These are phyloP conservation scores for Orius laevigatus DNA, from an alignment of 1,140 invertebrate genomes.

Conservation along the genomic window DNA sequence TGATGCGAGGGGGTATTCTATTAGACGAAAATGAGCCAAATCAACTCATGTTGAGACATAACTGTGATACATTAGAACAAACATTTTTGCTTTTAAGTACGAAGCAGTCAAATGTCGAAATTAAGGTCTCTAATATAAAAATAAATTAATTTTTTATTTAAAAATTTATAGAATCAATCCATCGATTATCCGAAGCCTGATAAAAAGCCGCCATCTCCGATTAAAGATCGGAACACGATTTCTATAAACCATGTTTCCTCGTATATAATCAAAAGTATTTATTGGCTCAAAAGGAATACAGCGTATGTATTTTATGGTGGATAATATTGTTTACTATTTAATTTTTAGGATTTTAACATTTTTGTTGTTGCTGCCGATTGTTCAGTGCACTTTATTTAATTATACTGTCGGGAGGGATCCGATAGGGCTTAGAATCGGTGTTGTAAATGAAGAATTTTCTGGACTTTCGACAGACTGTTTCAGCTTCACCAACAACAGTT, in stretches of 20 bases:
- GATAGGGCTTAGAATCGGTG: slow-evolving; percentile 33
- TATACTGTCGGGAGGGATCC: slow-evolving; percentile 39
- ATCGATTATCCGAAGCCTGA: slow-evolving; percentile 17
- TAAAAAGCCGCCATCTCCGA: slow-evolving; percentile 16
- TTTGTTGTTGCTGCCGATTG: slow-evolving; percentile 39
- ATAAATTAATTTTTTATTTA: slow-evolving; percentile 5
- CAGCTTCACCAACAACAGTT: slow-evolving; percentile 31
- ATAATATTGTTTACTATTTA: slow-evolving; percentile 18
- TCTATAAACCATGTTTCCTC: slow-evolving; percentile 38
- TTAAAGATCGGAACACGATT: slow-evolving; percentile 14
- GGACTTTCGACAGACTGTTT: slow-evolving; percentile 20
- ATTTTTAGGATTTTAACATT: slow-evolving; percentile 36
- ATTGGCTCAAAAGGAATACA: slow-evolving; percentile 77
- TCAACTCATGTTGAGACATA: slow-evolving; percentile 29
- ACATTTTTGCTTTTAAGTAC: slow-evolving; percentile 40
- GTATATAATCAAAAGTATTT: slow-evolving; percentile 78
- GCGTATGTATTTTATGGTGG: slow-evolving; percentile 41
- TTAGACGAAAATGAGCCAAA: slow-evolving; percentile 38
- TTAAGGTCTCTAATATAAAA: neutral
- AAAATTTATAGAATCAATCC: slow-evolving; percentile 17
- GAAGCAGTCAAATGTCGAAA: slow-evolving; percentile 16
- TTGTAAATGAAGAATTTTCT: slow-evolving; percentile 33
- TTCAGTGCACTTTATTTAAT: slow-evolving; percentile 46
- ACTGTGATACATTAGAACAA: slow-evolving; percentile 34
- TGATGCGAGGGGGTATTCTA: slow-evolving; percentile 40